These are phyloP conservation scores for Corvus hawaiiensis DNA, from an alignment of 2,113 vertebrate species.

Conservation along the genomic window DNA sequence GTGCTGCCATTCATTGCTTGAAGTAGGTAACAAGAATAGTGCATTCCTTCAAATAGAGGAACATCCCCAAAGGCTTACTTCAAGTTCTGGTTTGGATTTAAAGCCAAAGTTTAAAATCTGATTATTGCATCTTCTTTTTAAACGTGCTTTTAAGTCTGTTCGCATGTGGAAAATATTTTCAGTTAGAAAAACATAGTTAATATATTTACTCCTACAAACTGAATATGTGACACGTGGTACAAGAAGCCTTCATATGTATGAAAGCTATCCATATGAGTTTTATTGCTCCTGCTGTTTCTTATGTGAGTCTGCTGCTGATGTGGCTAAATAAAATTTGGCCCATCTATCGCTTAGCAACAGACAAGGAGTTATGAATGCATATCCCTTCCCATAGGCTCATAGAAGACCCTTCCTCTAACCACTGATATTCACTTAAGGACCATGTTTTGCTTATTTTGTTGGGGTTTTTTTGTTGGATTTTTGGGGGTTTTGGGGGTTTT, in stretches of 20 bases:
- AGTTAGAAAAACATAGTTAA: constrained; percentile 41
- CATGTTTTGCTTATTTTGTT: not conserved
- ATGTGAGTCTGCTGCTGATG: constrained; percentile 7
- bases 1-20: constrained; percentile 52
- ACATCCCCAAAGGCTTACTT: constrained; percentile 58
- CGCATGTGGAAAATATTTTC: constrained; percentile 34
- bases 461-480: not conserved
- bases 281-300: constrained; percentile 12
- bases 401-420: not conserved
- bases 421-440: not conserved
- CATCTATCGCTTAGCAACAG: not conserved
- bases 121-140: constrained; percentile 54
- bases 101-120: constrained; percentile 62
- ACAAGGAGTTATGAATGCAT: not conserved
- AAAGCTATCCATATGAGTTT: constrained; percentile 30
- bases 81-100: constrained; percentile 70
- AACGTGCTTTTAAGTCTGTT: constrained; percentile 18
- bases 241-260: not conserved
- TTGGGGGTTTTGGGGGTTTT: not conserved
- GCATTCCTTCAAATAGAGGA: constrained; percentile 49
- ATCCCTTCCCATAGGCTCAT: not conserved
- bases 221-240: constrained; percentile 21
- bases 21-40: constrained; percentile 63
- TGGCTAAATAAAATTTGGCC: not conserved
- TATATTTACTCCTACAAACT: constrained; percentile 25